phyloP scores from a whole-genome alignment of 2,797 vertebrate species.

The Centropyge bicolor region DNA sequence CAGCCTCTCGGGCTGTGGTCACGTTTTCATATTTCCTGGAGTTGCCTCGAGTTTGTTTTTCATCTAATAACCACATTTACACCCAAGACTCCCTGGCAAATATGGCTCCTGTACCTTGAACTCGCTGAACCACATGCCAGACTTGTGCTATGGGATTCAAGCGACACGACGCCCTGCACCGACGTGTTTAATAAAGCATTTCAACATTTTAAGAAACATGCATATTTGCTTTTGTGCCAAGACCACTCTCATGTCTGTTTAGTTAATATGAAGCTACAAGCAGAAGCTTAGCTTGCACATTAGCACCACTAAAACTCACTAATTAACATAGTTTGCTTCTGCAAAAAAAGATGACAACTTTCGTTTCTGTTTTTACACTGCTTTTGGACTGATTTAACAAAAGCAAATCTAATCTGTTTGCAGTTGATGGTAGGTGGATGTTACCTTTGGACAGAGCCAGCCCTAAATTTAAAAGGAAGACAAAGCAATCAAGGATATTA shows the following conservation, averaged over 20 bases:
- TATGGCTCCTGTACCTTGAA: neutral
- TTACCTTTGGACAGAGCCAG: neutral
- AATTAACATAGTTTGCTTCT: too few species aligned
- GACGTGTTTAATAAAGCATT: too few species aligned
- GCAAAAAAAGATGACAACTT: too few species aligned
- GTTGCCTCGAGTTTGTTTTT: neutral
- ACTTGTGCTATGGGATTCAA: neutral
- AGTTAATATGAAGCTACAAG: too few species aligned
- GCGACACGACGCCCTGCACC: neutral
- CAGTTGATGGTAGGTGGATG: neutral
- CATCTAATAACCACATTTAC: neutral
- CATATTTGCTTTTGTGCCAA: too few species aligned
- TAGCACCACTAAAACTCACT: too few species aligned
- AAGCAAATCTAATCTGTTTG: neutral
- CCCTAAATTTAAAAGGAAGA: too few species aligned
- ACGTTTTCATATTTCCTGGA: neutral
- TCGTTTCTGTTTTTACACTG: neutral
- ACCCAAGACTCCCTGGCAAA: neutral
- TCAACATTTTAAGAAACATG: too few species aligned
- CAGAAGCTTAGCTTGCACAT: too few species aligned
- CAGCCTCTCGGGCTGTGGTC: neutral
- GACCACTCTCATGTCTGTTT: too few species aligned
- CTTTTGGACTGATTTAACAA: neutral
- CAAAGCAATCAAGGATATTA: neutral
- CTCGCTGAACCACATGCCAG: neutral